phyloP scores from a whole-genome alignment of 2,888 invertebrate species.

The Pogonocherus hispidulus region DNA sequence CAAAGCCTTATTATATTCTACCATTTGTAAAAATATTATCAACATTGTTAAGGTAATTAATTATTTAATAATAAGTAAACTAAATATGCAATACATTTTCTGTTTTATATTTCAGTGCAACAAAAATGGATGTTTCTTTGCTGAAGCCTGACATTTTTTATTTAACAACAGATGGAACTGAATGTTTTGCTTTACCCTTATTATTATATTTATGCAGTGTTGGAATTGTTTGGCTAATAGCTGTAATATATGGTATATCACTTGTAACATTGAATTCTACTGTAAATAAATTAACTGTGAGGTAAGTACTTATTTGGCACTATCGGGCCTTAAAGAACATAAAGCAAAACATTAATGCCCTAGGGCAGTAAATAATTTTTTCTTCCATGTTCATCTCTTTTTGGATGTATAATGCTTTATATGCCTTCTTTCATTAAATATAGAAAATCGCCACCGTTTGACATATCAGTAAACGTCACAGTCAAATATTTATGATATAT shows the following conservation, averaged over 20 bases:
- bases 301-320: conserved; percentile 67
- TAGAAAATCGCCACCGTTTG: no score
- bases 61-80: conserved; percentile 15
- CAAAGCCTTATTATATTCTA: conserved; percentile 73
- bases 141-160: conserved; percentile 60
- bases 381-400: no score
- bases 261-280: conserved; percentile 80
- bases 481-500: no score
- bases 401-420: no score
- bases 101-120: conserved; percentile 14
- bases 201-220: conserved; percentile 76
- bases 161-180: conserved; percentile 61
- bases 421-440: no score
- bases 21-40: conserved; percentile 70
- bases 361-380: no score
- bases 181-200: conserved; percentile 72
- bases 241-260: conserved; percentile 71
- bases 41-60: conserved; percentile 68
- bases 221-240: conserved; percentile 73
- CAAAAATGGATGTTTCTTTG: conserved; percentile 28
- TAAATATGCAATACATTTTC: not conserved
- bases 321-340: no score
- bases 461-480: no score
- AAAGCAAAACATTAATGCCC: no score
- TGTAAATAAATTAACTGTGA: conserved; percentile 76